phyloP scores from a whole-genome alignment of 2,888 invertebrate species.

The Sussaba pulchella region DNA sequence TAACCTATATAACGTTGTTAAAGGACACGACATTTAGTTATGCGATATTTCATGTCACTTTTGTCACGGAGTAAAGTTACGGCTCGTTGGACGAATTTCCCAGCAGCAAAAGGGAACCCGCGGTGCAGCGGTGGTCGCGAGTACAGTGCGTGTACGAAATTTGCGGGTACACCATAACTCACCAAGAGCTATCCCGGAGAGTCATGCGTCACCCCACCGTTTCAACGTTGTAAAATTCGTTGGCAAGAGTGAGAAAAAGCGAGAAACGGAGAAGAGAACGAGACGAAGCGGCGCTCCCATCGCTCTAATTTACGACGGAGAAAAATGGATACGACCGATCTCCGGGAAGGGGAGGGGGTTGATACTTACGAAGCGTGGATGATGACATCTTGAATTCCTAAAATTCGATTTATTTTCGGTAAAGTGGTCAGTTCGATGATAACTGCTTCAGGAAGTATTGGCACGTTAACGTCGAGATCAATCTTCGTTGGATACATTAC shows the following conservation, averaged over 20 bases:
- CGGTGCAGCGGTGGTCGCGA: constrained; percentile 28
- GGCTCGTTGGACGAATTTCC: constrained; percentile 64
- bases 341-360: not conserved
- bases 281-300: constrained; percentile 20
- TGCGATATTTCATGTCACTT: constrained; percentile 64
- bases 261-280: constrained; percentile 3
- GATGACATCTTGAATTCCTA: not conserved
- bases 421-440: not conserved
- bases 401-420: not conserved
- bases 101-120: constrained; percentile 31
- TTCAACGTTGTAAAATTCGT: constrained; percentile 59
- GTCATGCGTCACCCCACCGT: constrained; percentile 64
- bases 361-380: constrained; percentile 9
- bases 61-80: constrained; percentile 59
- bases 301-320: constrained; percentile 44
- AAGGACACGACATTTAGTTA: constrained; percentile 63
- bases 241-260: constrained; percentile 27
- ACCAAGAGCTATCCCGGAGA: constrained; percentile 62
- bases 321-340: constrained; percentile 32
- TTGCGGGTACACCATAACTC: constrained; percentile 62
- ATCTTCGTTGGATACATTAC: too few relatives aligned
- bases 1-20: constrained; percentile 38
- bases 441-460: not conserved
- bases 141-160: constrained; percentile 61
- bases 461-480: not conserved